Percentiles rank a stretch among this genome's conserved stretches.
These are phyloP conservation scores for Monodelphis domestica DNA, from an alignment of 2,797 vertebrate species.

Conservation along the genomic window DNA sequence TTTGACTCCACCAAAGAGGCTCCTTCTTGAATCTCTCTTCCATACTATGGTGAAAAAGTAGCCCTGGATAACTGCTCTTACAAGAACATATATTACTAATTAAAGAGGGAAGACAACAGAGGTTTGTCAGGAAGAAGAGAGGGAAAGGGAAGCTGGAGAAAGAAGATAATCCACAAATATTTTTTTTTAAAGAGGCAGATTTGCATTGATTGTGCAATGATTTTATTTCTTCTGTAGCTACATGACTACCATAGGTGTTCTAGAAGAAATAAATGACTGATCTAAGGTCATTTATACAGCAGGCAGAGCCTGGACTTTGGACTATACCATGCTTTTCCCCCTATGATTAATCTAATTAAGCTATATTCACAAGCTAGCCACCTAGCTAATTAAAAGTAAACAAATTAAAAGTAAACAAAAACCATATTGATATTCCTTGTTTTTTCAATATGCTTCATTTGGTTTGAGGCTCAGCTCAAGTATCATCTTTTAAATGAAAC, in stretches of 20 bases:
- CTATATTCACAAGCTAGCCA: neutral
- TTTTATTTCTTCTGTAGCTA: neutral
- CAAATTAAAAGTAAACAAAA: neutral
- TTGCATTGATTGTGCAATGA: neutral
- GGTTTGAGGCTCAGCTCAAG: neutral
- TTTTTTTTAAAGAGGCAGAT: neutral
- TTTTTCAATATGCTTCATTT: neutral
- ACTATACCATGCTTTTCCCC: neutral
- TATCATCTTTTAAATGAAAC: neutral
- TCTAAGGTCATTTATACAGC: neutral
- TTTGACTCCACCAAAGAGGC: neutral
- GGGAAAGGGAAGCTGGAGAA: neutral
- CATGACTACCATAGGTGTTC: too few relatives aligned
- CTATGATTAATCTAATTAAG: neutral
- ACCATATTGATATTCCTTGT: neutral
- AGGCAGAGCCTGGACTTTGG: neutral
- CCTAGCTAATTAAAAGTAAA: neutral
- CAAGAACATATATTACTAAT: neutral
- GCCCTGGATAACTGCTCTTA: neutral
- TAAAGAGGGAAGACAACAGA: neutral
- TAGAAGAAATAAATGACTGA: neutral
- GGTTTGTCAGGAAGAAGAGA: neutral
- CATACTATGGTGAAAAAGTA: neutral
- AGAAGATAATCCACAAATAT: neutral
- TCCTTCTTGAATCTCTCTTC: neutral